phyloP scores from a whole-genome alignment of 2,113 vertebrate species.

The Cinclus mexicanus region DNA sequence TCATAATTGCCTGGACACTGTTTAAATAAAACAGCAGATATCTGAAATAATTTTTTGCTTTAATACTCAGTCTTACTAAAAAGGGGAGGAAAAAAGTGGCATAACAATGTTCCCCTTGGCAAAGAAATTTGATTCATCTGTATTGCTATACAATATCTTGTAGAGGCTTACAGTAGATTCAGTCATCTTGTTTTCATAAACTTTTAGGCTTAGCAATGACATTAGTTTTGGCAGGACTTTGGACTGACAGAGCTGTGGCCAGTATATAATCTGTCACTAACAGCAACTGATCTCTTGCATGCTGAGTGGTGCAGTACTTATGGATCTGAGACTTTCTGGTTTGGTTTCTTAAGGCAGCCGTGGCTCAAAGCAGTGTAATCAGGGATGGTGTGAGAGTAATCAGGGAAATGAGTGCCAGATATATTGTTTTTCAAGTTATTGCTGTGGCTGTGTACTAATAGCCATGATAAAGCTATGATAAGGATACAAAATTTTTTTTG shows the following conservation, averaged over 20 bases:
- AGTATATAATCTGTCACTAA: background rate
- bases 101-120: background rate
- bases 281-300: background rate
- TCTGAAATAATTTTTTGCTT: background rate
- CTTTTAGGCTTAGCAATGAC: background rate
- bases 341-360: background rate
- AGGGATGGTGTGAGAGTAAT: background rate
- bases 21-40: background rate
- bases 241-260: background rate
- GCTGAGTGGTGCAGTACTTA: background rate
- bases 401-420: background rate
- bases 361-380: background rate
- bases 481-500: background rate
- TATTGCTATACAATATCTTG: background rate
- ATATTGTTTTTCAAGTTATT: background rate
- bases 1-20: background rate
- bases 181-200: background rate
- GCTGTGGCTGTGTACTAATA: background rate
- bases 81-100: background rate
- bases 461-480: background rate
- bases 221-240: background rate
- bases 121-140: background rate
- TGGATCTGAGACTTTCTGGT: fast-evolving
- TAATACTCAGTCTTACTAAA: background rate
- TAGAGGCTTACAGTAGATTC: background rate